Evolutionary conservation across 2,113 vertebrate species (phyloP).

Genomic region (Platanista minor): DNA sequence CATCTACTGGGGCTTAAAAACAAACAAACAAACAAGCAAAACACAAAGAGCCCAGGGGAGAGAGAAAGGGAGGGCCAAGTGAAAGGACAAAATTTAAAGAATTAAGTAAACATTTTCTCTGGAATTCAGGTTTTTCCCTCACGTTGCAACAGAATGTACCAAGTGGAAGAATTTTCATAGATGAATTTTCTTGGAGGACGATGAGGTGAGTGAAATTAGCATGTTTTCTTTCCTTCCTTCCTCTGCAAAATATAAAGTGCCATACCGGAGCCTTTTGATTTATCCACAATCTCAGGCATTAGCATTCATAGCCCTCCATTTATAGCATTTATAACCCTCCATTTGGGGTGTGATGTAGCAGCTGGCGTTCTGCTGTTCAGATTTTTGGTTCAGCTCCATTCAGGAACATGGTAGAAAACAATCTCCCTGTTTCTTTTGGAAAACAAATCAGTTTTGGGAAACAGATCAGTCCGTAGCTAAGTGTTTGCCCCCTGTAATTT

Average conservation of each 20-base stretch:
- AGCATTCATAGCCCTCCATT: background rate
- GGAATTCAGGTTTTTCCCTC: background rate
- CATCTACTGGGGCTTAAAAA: background rate
- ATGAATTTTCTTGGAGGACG: background rate
- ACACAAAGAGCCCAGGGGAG: background rate
- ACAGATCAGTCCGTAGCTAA: background rate
- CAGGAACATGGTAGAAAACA: background rate
- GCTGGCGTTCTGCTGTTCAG: background rate
- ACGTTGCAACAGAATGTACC: background rate
- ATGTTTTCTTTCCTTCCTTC: background rate
- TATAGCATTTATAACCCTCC: background rate
- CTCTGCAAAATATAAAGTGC: background rate
- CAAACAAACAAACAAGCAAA: background rate
- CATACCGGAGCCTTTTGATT: background rate
- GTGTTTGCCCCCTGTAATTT: background rate
- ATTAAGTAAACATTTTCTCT: background rate
- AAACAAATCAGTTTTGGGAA: background rate
- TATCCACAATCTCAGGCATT: background rate
- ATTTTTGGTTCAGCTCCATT: background rate
- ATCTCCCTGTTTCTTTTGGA: background rate
- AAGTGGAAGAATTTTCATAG: background rate
- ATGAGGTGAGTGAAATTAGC: background rate
- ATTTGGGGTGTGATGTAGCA: rapidly evolving
- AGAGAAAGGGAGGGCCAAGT: background rate
- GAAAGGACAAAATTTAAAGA: background rate